Evolutionary conservation across 2,797 vertebrate species (phyloP).

Genomic region (Caiman crocodilus): DNA sequence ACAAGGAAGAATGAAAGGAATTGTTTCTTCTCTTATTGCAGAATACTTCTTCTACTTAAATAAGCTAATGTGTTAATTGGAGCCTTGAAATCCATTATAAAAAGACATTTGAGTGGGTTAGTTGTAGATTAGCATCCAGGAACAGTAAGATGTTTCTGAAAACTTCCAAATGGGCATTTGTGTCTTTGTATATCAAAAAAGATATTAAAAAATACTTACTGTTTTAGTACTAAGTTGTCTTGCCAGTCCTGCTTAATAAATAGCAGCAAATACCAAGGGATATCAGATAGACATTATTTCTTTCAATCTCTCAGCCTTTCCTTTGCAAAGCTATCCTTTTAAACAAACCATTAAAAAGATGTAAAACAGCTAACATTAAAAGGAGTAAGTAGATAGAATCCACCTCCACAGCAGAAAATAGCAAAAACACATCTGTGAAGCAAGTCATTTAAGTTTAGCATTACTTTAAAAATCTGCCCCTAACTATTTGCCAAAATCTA

Average conservation of each 20-base stretch:
- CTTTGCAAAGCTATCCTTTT: background rate
- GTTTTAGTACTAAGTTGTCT: background rate
- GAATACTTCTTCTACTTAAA: background rate
- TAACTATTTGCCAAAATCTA: background rate
- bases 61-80: background rate
- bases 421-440: background rate
- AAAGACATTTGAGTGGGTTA: background rate
- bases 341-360: background rate
- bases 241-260: background rate
- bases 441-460: background rate
- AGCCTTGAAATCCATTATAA: background rate
- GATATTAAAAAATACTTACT: background rate
- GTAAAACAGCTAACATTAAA: too few species aligned
- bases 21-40: background rate
- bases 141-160: background rate
- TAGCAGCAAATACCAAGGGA: background rate
- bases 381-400: background rate
- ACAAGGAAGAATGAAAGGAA: background rate
- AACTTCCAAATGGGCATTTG: background rate
- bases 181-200: background rate
- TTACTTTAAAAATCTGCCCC: fast-evolving
- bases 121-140: background rate
- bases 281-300: background rate
- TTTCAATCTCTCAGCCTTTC: background rate
- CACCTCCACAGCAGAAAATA: background rate